A percentile compares a stretch with the other conserved stretches of the same genome.
These are phyloP conservation scores for Caiman crocodilus DNA, from an alignment of 2,797 vertebrate genomes.

Conservation along the genomic window DNA sequence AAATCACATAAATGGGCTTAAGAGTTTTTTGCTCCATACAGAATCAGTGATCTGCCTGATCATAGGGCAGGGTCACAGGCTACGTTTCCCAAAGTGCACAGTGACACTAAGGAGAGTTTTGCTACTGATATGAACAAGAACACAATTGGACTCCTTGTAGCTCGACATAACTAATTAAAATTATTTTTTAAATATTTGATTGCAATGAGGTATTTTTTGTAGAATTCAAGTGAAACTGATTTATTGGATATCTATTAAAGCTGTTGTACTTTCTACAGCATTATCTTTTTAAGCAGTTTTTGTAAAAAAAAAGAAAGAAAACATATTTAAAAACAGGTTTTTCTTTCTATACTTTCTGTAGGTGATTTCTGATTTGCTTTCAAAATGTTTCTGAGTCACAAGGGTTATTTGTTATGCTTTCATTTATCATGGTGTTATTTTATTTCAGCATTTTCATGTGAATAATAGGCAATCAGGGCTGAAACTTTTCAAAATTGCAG, in stretches of 20 bases:
- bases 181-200: constrained; percentile 50
- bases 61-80: not conserved
- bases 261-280: constrained; percentile 7
- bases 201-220: constrained; percentile 54
- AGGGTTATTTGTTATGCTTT: constrained; percentile 70
- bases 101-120: not conserved
- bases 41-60: constrained; percentile 44
- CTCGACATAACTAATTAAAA: constrained; percentile 28
- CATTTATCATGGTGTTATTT: constrained; percentile 74
- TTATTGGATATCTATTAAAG: constrained; percentile 34
- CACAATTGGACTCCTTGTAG: not conserved
- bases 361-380: constrained; percentile 74
- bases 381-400: constrained; percentile 66
- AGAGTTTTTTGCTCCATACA: not conserved
- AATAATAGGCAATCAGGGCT: constrained; percentile 82
- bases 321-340: constrained; percentile 15
- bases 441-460: constrained; percentile 77
- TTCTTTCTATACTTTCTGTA: constrained; percentile 43
- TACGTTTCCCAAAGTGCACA: not conserved
- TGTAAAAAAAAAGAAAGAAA: constrained; percentile 6
- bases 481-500: constrained; percentile 81
- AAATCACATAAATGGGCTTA: not conserved
- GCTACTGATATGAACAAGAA: not conserved
- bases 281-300: constrained; percentile 21
- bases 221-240: constrained; percentile 50